A percentile compares a stretch with the other conserved stretches of the same genome.
phyloP scores from a whole-genome alignment of 1,140 invertebrate species.

The Magallana ariakensis region DNA sequence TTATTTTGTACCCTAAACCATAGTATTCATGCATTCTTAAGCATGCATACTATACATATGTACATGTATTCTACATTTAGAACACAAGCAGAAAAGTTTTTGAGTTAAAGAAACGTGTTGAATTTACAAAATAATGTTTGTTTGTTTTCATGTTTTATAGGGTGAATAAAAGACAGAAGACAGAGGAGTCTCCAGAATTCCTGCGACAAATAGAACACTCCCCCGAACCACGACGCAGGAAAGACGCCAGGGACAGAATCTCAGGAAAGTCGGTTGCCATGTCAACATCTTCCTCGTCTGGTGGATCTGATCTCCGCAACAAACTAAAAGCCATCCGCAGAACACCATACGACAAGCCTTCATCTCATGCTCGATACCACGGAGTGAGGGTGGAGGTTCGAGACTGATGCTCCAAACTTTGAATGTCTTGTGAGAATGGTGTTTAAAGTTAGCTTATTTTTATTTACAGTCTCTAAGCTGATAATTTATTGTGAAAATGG shows the following conservation, averaged over 20 bases:
- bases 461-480: no score
- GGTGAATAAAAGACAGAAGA: neutral
- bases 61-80: no score
- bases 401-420: neutral
- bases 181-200: neutral
- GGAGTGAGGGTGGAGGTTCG: conserved; percentile 10
- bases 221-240: neutral
- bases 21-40: no score
- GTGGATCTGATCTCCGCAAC: conserved; percentile 20
- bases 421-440: no score
- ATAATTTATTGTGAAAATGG: neutral
- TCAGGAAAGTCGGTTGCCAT: conserved; percentile 14
- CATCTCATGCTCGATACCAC: conserved; percentile 6
- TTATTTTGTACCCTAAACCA: no score
- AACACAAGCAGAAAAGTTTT: no score
- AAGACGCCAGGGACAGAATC: conserved; percentile 34
- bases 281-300: neutral
- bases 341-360: conserved; percentile 32
- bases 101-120: no score
- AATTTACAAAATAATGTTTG: no score
- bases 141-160: neutral
- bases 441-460: no score
- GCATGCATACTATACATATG: no score
- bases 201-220: neutral
- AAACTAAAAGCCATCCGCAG: conserved; percentile 30